Evolutionary conservation across 1,140 invertebrate species (phyloP), one percentile per base, ranked within the genome.

Genomic region (Alviniconcha marisindica): DNA sequence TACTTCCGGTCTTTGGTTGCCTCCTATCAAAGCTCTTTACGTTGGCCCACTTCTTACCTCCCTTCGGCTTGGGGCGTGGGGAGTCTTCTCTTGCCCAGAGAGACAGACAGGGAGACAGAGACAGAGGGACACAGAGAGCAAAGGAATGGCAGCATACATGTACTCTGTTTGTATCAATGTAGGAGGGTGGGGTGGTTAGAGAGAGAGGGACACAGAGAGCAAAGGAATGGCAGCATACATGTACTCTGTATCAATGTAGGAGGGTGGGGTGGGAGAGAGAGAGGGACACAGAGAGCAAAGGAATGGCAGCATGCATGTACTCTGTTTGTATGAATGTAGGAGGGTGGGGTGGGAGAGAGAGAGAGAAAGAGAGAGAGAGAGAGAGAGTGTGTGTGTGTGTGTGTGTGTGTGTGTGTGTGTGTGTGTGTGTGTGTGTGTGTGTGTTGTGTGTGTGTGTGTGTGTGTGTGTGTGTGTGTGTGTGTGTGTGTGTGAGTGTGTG

Each of bases 381-480:
- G 60, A 66, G 60, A 66, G 60, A 66, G 60, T 2, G 28, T 60
- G 63, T 66, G 63, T 33, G 63, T 33, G 63, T 33, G 63, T 33
- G 28, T 33, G n/a, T 66, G 63, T 33, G n/a, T 66, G n/a, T 66
- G 63, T 66, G 28, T 33, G 63, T 66, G 63, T 66, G 63, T 66
- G 63, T 66, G 63, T 36, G 63, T 66, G 63, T 36, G 63, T 66
- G 63, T 66, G 63, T 36, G 63, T 66, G 63, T 36, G 7, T 18
- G 44, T 18, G 44, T 10, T 48, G 44, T 18, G 54, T 48, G 7
- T 48, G 33, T 69, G n/a, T 69, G n/a, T 69, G 63, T 69, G 63
- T 69, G 63, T 69, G 63, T 69, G 63, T 69, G 63, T 33, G 63
- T 69, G 63, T 69, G 63, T 69, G 63, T 69, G 63, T 69, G 63